phyloP scores from a whole-genome alignment of 2,113 vertebrate genomes.

The Psittacus erithacus region DNA sequence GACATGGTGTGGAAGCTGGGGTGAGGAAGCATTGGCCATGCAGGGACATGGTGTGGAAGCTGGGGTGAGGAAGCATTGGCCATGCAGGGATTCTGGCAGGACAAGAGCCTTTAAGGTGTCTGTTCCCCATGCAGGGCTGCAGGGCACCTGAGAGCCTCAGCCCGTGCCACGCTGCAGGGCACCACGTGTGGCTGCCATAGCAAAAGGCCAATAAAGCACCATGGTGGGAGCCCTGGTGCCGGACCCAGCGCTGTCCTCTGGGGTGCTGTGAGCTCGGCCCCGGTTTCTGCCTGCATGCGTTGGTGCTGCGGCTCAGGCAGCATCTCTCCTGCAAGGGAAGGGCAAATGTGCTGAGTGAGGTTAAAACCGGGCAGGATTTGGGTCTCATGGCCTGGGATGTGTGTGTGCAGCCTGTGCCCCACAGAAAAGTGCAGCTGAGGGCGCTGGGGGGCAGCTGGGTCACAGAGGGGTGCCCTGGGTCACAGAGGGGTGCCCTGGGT shows the following conservation, averaged over 20 bases:
- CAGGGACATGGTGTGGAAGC: neutral
- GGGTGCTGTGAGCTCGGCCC: neutral
- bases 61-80: neutral
- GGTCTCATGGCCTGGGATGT: neutral
- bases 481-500: too few relatives aligned
- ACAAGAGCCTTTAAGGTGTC: accelerated
- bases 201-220: accelerated
- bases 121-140: neutral
- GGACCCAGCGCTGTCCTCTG: accelerated
- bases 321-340: too few relatives aligned
- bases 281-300: accelerated
- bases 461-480: too few relatives aligned
- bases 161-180: accelerated
- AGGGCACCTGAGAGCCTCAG: neutral
- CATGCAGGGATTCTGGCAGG: neutral
- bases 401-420: neutral
- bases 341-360: neutral
- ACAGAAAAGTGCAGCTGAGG: neutral
- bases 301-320: neutral
- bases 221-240: neutral
- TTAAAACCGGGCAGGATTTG: accelerated
- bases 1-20: accelerated
- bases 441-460: neutral
- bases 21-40: too few relatives aligned
- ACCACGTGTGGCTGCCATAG: accelerated